Conservation (phyloP, 2,888 invertebrate species). For the Drosophila koepferae region DNA sequence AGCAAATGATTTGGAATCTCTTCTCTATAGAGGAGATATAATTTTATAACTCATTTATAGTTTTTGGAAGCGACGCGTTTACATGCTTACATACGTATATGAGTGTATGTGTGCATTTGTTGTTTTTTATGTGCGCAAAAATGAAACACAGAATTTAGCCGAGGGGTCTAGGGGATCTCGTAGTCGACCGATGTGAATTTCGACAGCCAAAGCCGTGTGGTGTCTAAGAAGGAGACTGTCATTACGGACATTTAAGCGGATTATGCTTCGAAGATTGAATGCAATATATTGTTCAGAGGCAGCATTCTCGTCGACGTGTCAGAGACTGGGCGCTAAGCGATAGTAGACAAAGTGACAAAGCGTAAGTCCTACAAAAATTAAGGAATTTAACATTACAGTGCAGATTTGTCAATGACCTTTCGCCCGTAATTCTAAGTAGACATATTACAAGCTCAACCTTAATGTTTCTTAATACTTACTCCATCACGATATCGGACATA, state of each 20-base stretch:
- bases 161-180: too few species aligned
- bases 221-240: background rate
- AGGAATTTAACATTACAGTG: slow-evolving; percentile 29
- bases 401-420: slow-evolving; percentile 28
- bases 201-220: background rate
- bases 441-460: slow-evolving; percentile 16
- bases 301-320: background rate
- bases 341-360: slow-evolving; percentile 10
- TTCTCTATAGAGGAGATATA: too few species aligned
- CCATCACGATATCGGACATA: slow-evolving; percentile 20
- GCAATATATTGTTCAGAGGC: background rate
- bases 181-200: background rate
- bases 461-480: slow-evolving; percentile 1
- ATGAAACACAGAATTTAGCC: too few species aligned
- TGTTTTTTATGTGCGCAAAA: too few species aligned
- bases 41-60: too few species aligned
- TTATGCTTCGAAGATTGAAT: slow-evolving; percentile 33
- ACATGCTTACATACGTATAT: too few species aligned
- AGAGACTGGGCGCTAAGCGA: background rate
- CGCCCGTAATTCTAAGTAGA: slow-evolving; percentile 30
- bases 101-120: too few species aligned
- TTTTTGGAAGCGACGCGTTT: too few species aligned
- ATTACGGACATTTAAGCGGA: slow-evolving; percentile 26
- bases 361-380: slow-evolving; percentile 6
- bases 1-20: too few species aligned